Conservation (phyloP, 2,113 vertebrate genomes). For the Colinus virginianus region DNA sequence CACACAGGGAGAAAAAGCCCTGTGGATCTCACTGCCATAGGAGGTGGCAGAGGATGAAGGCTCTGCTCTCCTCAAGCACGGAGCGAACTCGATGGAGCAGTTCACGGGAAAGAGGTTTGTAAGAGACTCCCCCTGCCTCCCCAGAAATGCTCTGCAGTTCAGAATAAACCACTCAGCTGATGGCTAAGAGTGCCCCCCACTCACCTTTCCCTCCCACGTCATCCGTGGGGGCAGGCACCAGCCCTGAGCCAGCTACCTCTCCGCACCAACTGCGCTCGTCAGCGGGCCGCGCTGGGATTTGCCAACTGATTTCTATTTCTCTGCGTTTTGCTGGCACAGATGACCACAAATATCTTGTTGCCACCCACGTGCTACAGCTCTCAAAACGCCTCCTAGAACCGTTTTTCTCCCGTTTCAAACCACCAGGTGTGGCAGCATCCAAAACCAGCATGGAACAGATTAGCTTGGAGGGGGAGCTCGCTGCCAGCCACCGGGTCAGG, state of each 20-base stretch:
- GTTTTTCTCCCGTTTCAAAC: background rate
- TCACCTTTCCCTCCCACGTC: background rate
- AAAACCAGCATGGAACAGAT: background rate
- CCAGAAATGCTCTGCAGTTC: background rate
- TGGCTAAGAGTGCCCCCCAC: fast-evolving
- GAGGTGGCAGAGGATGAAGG: fast-evolving
- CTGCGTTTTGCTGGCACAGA: fast-evolving
- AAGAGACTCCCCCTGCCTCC: background rate
- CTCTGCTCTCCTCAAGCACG: background rate
- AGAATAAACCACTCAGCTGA: background rate
- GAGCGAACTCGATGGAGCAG: background rate
- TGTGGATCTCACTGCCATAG: background rate
- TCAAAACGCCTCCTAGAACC: background rate
- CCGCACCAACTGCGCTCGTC: fast-evolving
- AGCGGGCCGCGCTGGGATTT: fast-evolving
- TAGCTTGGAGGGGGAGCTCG: no score
- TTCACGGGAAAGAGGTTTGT: fast-evolving
- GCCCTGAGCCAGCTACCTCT: background rate
- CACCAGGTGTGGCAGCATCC: background rate
- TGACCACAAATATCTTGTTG: background rate
- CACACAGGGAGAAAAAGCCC: background rate
- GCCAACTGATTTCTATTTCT: background rate
- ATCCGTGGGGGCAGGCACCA: fast-evolving
- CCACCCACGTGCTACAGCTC: background rate
- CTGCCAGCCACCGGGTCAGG: no score